Evolutionary conservation across 1,140 invertebrate genomes (phyloP), one percentile per base, ranked within the genome.

Genomic region (Drosophila quadrilineata): DNA sequence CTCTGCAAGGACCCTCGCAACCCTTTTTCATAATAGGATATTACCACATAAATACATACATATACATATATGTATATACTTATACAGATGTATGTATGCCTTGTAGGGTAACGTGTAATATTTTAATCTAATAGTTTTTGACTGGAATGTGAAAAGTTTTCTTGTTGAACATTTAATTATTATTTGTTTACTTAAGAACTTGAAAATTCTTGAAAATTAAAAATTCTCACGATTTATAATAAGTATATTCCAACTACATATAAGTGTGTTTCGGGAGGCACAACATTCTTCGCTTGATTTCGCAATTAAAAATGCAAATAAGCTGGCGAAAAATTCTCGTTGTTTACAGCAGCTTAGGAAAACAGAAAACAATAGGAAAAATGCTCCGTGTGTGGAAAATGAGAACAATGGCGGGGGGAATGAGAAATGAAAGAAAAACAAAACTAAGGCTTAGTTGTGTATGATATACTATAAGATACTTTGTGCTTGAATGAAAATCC

Each of bases 291-390:
- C 22, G 22, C 33, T 35, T 31, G 5, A 19, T 31, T 50, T 31
- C 46, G 49, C 74, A 76, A 76, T 76, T 76, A 71, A 76, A 70
- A 58, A 76, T 76, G 62, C 68, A 76, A 76, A 76, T 76, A 46
- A 72, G 45, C 17, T 16, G 29, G 16, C 10, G 35, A 54, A 66
- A 41, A 41, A 24, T 14, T 53, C n/a, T n/a, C n/a, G 36, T 63
- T 59, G 54, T 36, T 21, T 35, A 46, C 40, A 36, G 6, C 14
- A 17, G 33, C n/a, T n/a, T n/a, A 24, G 8, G 9, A 36, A 43
- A 19, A 19, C 6, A 9, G 3, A 43, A 28, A 10, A 21, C 21
- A 38, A 29, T 36, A 45, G 46, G 35, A 71, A 28, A 64, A 28
- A 31, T 17, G 16, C 21, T 65, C 28, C 40, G 35, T 12, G 24